A percentile compares a stretch with the other conserved stretches of the same genome.
Conservation (phyloP, 1,140 invertebrate genomes). For the Cotesia vestalis region DNA sequence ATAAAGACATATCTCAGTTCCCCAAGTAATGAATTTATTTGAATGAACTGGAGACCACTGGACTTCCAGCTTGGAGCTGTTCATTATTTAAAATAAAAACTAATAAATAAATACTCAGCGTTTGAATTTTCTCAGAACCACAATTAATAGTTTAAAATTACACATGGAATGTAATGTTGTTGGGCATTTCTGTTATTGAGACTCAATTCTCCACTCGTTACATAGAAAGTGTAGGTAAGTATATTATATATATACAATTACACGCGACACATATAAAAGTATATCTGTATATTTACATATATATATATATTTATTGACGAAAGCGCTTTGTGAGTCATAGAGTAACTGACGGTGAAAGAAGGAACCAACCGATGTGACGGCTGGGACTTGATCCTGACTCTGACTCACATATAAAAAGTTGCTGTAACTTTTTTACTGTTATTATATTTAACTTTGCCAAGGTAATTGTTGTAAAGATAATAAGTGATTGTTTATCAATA, state of each 20-base stretch:
- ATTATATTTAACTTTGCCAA: background rate
- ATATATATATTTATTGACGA: too few species aligned
- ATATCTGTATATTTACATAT: too few species aligned
- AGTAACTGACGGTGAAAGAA: background rate
- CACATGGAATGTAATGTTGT: background rate
- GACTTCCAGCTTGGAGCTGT: conserved; percentile 73
- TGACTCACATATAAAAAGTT: background rate
- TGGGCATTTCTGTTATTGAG: too few species aligned
- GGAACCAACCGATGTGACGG: conserved; percentile 4
- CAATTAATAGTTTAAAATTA: background rate
- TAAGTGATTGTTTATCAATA: background rate
- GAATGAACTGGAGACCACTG: conserved; percentile 81
- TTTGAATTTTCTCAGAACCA: too few species aligned
- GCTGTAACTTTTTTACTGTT: background rate
- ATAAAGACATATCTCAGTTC: conserved; percentile 84
- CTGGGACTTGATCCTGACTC: background rate
- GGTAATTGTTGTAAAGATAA: background rate
- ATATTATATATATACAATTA: too few species aligned
- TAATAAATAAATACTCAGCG: background rate
- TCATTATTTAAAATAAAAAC: conserved; percentile 54
- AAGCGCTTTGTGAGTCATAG: too few species aligned
- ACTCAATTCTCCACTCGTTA: too few species aligned
- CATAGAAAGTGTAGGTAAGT: too few species aligned
- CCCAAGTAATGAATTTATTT: conserved; percentile 87
- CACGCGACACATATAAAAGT: too few species aligned